Conservation (phyloP, 1,140 invertebrate species). For the Calliphora vicina region DNA sequence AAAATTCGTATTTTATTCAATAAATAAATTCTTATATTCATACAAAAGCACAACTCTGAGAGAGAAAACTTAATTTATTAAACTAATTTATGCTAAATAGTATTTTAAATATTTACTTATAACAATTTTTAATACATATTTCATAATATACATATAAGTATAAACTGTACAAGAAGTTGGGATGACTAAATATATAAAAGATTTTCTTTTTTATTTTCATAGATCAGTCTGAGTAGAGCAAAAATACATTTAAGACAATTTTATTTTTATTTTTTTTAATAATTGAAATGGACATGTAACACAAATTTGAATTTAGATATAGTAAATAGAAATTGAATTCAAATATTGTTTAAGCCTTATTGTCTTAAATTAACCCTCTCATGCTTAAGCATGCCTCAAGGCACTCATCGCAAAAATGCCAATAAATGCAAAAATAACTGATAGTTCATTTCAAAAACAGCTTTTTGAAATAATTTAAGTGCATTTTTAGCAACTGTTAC, state of each 20-base stretch:
- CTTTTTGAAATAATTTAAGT: too few relatives aligned
- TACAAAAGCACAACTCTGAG: conserved; percentile 5
- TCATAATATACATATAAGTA: background rate
- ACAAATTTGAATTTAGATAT: too few relatives aligned
- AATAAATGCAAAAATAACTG: too few relatives aligned
- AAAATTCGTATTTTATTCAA: background rate
- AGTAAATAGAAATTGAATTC: too few relatives aligned
- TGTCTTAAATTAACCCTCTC: too few relatives aligned
- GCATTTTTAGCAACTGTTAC: too few relatives aligned
- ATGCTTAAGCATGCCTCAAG: too few relatives aligned
- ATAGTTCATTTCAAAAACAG: too few relatives aligned
- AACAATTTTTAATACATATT: background rate
- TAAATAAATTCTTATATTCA: background rate
- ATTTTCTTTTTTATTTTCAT: background rate
- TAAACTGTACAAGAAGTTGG: background rate
- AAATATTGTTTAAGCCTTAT: too few relatives aligned
- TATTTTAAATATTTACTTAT: background rate
- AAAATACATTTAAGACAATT: background rate
- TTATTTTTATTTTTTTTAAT: too few relatives aligned
- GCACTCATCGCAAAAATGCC: too few relatives aligned
- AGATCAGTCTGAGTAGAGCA: background rate
- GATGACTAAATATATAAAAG: background rate
- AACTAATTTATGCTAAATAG: background rate
- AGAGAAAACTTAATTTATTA: background rate
- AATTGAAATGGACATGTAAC: too few relatives aligned